Conservation (phyloP, 2,797 vertebrate species). For the Fringilla coelebs region DNA sequence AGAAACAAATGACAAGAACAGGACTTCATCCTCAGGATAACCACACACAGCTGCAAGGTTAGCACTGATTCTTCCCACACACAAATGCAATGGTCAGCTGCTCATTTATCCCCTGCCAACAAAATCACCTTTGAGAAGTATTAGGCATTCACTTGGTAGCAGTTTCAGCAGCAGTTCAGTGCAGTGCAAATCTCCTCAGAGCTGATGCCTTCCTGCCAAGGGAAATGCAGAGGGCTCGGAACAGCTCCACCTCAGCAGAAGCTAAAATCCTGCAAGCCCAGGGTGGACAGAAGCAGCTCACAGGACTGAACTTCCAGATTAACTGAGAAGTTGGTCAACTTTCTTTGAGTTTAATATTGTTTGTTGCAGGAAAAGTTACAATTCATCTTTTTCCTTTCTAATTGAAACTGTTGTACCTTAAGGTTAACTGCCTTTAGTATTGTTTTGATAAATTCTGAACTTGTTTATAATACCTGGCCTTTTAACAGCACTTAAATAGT, state of each 20-base stretch:
- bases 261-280: background rate
- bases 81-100: background rate
- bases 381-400: background rate
- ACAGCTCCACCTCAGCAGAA: background rate
- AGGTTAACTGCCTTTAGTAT: background rate
- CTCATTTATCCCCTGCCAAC: background rate
- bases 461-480: background rate
- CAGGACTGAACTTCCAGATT: background rate
- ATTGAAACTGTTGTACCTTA: fast-evolving
- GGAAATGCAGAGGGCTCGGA: fast-evolving
- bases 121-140: background rate
- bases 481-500: background rate
- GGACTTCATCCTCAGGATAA: background rate
- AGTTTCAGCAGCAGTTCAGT: conserved; percentile 16
- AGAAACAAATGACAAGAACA: background rate
- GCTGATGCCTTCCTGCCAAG: background rate
- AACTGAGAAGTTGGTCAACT: background rate
- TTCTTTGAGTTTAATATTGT: background rate
- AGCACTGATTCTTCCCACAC: background rate
- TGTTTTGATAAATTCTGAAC: background rate
- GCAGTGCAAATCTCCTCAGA: background rate
- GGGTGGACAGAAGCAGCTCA: background rate
- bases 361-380: background rate
- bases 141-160: background rate
- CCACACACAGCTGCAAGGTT: background rate